Conservation (phyloP, 2,888 invertebrate genomes). For the Aplocera efformata region DNA sequence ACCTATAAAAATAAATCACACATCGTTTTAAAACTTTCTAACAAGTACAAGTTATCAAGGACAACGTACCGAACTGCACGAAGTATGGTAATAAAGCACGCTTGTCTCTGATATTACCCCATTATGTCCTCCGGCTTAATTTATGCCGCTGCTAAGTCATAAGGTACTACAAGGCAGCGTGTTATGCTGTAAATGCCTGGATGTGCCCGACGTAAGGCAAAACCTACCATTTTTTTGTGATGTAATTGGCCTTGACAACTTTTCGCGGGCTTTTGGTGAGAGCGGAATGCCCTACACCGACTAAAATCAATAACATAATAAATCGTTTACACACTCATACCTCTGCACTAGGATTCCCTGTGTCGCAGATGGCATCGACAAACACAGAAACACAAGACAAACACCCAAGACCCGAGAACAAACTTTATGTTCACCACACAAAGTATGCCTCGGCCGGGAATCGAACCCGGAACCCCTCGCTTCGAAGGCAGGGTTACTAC, state of each 20-base stretch:
- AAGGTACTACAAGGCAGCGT: constrained; percentile 60
- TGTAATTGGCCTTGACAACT: not conserved
- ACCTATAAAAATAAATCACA: constrained; percentile 16
- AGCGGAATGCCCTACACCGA: no score
- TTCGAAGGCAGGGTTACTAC: no score
- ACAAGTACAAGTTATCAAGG: constrained; percentile 24
- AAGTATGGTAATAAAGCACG: constrained; percentile 73
- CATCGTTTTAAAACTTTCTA: constrained; percentile 8
- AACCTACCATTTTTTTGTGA: not conserved
- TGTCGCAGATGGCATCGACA: no score
- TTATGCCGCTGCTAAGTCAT: constrained; percentile 75
- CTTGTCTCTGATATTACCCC: constrained; percentile 75
- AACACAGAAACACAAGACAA: no score
- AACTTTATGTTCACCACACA: no score
- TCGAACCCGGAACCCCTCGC: no score
- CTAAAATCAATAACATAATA: no score
- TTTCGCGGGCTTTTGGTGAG: no score
- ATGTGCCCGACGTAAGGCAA: constrained; percentile 27
- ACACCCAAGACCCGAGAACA: no score
- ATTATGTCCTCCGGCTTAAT: constrained; percentile 71
- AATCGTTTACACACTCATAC: no score
- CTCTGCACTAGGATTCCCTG: no score
- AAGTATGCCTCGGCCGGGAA: no score
- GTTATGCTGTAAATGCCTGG: constrained; percentile 35
- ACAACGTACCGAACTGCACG: constrained; percentile 30